Evolutionary conservation across 2,888 invertebrate genomes (phyloP), one percentile per base, ranked within the genome.

Genomic region (Syrista parreyssii): DNA sequence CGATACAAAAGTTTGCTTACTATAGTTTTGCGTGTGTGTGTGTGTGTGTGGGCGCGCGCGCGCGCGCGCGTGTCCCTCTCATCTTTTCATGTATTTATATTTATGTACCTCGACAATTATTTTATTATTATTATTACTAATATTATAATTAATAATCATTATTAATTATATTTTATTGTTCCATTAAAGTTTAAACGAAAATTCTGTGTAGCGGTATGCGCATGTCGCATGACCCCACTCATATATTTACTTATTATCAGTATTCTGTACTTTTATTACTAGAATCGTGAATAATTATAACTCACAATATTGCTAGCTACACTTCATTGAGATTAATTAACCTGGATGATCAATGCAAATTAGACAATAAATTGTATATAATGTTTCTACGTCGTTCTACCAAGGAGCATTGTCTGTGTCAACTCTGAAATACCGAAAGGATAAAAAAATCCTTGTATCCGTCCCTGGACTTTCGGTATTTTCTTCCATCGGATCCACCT

Each of bases 151-250:
- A 40, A 40, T 40, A 40, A 40, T 40, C 15, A 4, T 40, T 40
- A 68, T n/a, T 35, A 68, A 72, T 72, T 75, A 83, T 85, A 87
- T 85, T 80, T 87, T 87, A 88, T 88, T 88, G 87, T 87, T 88
- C 83, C 85, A 84, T 85, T 86, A 86, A 83, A 86, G 79, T 83
- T 85, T 84, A 85, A 88, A 87, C 85, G 85, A 88, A 87, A 87
- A 83, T 86, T 85, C 83, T 85, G 77, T 79, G 83, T 82, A 79
- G 82, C 82, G 83, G 81, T 79, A 81, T 80, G 79, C 83, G 73
- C 79, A 68, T 78, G 77, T 82, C 81, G 80, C 82, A 82, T 82
- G 77, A 82, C 83, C 81, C 78, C 84, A 79, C 81, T 82, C 77
- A 40, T 73, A 76, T 31, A 73, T 86, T 88, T 84, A 83, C 83